Base-by-base conservation (phyloP, 2,113 vertebrate genomes). In the Rhipidura dahli region DNA sequence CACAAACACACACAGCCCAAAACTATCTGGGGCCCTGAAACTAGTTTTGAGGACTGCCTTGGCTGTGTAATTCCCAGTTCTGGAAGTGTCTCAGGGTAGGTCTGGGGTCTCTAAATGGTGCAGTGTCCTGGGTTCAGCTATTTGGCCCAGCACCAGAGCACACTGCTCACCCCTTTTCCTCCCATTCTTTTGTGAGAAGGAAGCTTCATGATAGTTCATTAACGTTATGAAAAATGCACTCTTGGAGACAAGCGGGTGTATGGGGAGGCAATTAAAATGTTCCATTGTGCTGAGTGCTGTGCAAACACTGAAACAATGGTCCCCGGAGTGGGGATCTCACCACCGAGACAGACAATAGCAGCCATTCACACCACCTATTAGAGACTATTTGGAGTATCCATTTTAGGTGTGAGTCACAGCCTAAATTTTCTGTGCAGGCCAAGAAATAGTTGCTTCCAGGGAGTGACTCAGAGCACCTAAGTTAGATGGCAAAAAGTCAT, bases 381-480 rank as follows among this genome's bases (percentile, higher is more conserved):
- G 9, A 92, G 71, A 42, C 13, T 77, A 60, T 94, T 94, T 83
- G 75, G 54, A 72, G 63, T 35, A 90, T 90, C 51, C 79, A 63
- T 86, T 92, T 89, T 65, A 89, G 44, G 26, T 88, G 86, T 97
- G 93, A 96, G 64, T 97, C 90, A 83, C 66, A 70, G 64, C 17
- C 28, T 13, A 30, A 63, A 26, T 83, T 70, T 89, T 83, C 60
- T 65, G 23, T 35, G 18, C 14, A 8, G 54, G 27, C 64, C 83
- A 97, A 79, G 78, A 64, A 78, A 71, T 53, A 54, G 68, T 70
- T 64, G 64, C 39, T 94, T 94, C 39, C 93, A 94, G 39, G 19
- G 68, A 70, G 47, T 95, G 86, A 93, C 47, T 94, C 86, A 93
- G 79, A 95, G 63, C 72, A 96, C 79, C 88, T 95, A 93, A 89